Evolutionary conservation across 1,140 invertebrate genomes (phyloP).

Genomic region (Neodiprion lecontei): DNA sequence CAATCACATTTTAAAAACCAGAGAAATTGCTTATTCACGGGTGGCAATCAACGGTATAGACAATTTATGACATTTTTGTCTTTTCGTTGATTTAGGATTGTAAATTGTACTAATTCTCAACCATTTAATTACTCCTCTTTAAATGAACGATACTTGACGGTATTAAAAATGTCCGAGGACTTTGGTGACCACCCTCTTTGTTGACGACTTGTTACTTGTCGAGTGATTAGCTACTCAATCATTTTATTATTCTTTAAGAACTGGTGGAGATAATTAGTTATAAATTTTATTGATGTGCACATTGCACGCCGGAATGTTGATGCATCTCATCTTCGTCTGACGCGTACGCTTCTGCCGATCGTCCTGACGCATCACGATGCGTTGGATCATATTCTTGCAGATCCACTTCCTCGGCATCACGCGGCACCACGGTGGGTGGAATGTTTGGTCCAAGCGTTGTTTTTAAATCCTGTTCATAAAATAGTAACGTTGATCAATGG

Average conservation of each 20-base stretch:
- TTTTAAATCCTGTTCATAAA: neutral
- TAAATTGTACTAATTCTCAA: no score
- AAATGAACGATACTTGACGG: neutral
- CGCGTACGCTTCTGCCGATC: slow-evolving; percentile 69
- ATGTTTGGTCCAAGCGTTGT: slow-evolving; percentile 40
- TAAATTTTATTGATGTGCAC: slow-evolving; percentile 70
- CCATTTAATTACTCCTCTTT: no score
- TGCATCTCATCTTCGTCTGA: slow-evolving; percentile 74
- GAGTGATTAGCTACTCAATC: slow-evolving; percentile 1
- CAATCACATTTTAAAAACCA: no score
- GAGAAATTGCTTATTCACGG: no score
- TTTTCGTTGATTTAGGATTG: no score
- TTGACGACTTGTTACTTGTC: neutral
- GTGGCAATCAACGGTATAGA: no score
- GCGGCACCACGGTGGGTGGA: slow-evolving; percentile 70
- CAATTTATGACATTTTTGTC: no score
- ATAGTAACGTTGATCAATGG: slow-evolving; percentile 32
- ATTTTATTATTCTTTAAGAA: neutral
- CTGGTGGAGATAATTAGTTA: neutral
- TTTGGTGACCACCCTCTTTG: neutral
- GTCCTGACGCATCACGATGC: slow-evolving; percentile 44
- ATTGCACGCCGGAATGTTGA: slow-evolving; percentile 69
- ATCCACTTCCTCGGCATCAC: slow-evolving; percentile 84
- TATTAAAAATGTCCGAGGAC: neutral
- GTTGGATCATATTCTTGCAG: slow-evolving; percentile 76